Conservation (phyloP, 2,888 invertebrate genomes). For the Escarpia spicata region DNA sequence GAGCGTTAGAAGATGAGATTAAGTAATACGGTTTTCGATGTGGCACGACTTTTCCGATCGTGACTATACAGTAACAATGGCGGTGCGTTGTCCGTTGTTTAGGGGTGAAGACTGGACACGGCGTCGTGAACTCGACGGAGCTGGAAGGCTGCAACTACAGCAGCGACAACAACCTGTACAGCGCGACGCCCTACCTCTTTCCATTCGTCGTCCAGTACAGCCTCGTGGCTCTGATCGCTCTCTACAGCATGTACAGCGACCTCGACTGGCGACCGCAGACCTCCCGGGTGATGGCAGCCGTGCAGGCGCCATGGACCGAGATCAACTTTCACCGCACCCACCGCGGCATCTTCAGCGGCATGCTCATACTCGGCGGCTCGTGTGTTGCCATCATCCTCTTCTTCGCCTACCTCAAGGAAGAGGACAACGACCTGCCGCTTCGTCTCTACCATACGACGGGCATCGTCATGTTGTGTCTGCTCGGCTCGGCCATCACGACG, state of each 20-base stretch:
- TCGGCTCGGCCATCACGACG: conserved; percentile 19
- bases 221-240: conserved; percentile 31
- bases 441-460: conserved; percentile 32
- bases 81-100: background rate
- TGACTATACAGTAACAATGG: too few species aligned
- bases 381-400: conserved; percentile 30
- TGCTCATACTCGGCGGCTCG: conserved; percentile 31
- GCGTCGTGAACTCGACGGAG: background rate
- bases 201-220: conserved; percentile 34
- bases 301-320: conserved; percentile 8
- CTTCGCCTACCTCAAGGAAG: conserved; percentile 28
- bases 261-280: conserved; percentile 3
- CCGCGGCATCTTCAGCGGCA: conserved; percentile 33
- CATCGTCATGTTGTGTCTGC: conserved; percentile 26
- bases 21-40: too few species aligned
- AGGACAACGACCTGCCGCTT: background rate
- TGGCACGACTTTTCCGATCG: too few species aligned
- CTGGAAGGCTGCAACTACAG: background rate
- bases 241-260: conserved; percentile 30
- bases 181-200: conserved; percentile 34
- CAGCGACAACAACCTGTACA: conserved; percentile 25
- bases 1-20: too few species aligned
- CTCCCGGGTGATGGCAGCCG: background rate
- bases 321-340: conserved; percentile 34
- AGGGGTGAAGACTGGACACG: background rate